These are phyloP conservation scores for Lacerta bilineata DNA, from an alignment of 2,797 vertebrate genomes.

Conservation along the genomic window DNA sequence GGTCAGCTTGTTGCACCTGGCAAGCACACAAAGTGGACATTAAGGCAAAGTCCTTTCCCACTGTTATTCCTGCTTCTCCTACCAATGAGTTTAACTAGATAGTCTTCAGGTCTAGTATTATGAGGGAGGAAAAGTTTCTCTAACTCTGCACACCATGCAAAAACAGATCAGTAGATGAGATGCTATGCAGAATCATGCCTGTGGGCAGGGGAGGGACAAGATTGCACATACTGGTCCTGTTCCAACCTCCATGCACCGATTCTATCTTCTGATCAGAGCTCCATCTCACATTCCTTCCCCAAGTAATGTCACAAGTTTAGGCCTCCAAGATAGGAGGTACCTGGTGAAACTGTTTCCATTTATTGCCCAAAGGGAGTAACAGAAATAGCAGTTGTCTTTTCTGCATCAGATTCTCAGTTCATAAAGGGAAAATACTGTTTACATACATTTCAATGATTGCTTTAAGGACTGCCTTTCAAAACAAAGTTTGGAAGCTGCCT, in stretches of 20 bases:
- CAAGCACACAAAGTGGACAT: background rate
- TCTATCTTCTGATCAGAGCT: background rate
- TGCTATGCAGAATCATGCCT: background rate
- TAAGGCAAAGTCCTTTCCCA: background rate
- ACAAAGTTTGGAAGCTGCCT: background rate
- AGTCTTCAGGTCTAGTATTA: too few species aligned
- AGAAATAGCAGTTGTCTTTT: background rate
- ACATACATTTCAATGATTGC: background rate
- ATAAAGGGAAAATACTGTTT: background rate
- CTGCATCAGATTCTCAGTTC: background rate
- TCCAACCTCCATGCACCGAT: background rate
- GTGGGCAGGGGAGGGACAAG: background rate
- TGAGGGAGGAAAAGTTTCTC: too few species aligned
- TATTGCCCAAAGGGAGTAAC: background rate
- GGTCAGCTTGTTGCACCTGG: too few species aligned
- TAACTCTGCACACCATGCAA: too few species aligned
- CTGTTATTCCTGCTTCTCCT: too few species aligned
- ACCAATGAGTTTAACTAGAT: too few species aligned
- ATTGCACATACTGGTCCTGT: background rate
- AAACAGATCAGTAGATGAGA: background rate
- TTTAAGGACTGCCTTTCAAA: background rate
- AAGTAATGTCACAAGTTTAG: background rate
- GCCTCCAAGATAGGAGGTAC: background rate
- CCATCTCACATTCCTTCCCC: background rate
- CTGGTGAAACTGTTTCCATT: background rate